Base-by-base conservation (phyloP, 2,888 invertebrate species). In the Tetropium fuscum region DNA sequence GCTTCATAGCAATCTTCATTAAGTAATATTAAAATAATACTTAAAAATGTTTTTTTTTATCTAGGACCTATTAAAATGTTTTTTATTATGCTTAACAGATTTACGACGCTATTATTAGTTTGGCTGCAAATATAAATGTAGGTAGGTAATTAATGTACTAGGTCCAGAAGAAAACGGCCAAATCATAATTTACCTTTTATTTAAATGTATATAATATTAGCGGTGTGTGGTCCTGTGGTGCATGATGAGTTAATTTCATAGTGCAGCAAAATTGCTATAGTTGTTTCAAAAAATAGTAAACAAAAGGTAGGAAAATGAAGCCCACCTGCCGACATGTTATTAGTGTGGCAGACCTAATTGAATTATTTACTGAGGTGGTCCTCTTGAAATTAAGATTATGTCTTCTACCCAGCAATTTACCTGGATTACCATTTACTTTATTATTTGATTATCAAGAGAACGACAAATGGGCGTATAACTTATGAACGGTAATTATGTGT, bases 231-330 rank as follows among this genome's bases (percentile, higher is more conserved):
- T 70, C 70, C 62, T 19, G 15, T 59, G 36, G 16, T 51, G 44
- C 60, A 66, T 73, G 73, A 73, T 71, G 72, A 67, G 71, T 72
- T 73, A 72, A 73, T 73, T 70, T 66, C 64, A 66, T 64, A 64
- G 65, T 60, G 59, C 54, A 58, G 62, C 65, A 54, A 71, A 71
- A 72, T 73, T 72, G 69, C 71, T 68, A 70, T 71, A 68, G 64
- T 72, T 70, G 66, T 66, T 64, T 63, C 53, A 59, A 58, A 70
- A 66, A 66, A 70, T 68, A 67, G 72, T 72, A 72, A 72, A 70
- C 68, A 71, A 68, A 64, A 63, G 63, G 34, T 20, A 54, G 47
- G 44, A 38, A 40, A 54, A 48, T 58, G 61, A 41, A 48, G 68
- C 61, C 72, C 73, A 73, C 72, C 72, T 73, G 73, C 70, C 65